A percentile compares a stretch with the other conserved stretches of the same genome.
Evolutionary conservation across 2,888 invertebrate genomes (phyloP).

Genomic region (Agrotis ipsilon): DNA sequence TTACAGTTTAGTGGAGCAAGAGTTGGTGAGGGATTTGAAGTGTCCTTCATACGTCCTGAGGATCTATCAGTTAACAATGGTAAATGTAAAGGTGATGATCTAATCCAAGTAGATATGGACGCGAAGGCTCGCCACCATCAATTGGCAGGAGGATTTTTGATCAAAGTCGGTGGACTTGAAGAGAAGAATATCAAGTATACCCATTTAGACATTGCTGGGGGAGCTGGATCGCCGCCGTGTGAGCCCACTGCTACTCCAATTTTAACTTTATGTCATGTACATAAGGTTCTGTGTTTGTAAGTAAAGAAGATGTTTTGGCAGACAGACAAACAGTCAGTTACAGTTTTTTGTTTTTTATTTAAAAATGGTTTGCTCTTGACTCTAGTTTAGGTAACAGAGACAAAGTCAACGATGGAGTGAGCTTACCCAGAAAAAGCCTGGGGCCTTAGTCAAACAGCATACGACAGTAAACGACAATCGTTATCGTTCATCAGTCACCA

Average conservation of each 20-base stretch:
- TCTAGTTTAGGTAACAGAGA: too few species aligned
- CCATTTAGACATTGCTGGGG: constrained; percentile 95
- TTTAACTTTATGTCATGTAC: constrained; percentile 91
- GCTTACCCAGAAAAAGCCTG: too few species aligned
- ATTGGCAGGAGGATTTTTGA: constrained; percentile 92
- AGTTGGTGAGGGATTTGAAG: constrained; percentile 94
- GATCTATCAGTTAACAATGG: constrained; percentile 93
- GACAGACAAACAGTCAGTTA: neutral
- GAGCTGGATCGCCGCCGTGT: constrained; percentile 92
- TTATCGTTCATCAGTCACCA: too few species aligned
- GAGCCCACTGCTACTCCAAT: constrained; percentile 94
- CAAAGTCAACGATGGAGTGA: too few species aligned
- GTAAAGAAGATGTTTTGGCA: neutral
- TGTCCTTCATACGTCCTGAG: constrained; percentile 93
- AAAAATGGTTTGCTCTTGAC: too few species aligned
- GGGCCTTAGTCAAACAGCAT: too few species aligned
- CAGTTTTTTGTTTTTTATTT: too few species aligned
- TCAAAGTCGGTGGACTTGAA: constrained; percentile 95
- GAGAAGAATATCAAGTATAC: constrained; percentile 95
- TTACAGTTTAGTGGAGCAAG: constrained; percentile 93
- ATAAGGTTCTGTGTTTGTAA: constrained; percentile 80
- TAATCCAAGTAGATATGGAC: constrained; percentile 88
- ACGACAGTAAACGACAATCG: too few species aligned
- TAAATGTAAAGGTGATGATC: constrained; percentile 95
- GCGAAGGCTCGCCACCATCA: constrained; percentile 87